phyloP scores from a whole-genome alignment of 2,888 invertebrate species.

The Petrolisthes cinctipes region DNA sequence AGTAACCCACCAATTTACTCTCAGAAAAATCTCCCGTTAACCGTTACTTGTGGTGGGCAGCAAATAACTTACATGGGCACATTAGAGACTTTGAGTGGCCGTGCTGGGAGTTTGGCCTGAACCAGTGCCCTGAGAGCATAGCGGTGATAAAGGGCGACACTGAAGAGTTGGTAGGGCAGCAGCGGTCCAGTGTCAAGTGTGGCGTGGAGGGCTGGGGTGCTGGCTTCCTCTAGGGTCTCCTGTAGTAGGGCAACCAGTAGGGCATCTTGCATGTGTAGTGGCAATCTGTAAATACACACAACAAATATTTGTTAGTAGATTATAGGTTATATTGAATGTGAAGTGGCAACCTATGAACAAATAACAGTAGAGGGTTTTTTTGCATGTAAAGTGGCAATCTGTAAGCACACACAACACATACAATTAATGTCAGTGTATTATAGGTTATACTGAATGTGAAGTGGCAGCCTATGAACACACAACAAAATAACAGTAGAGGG shows the following conservation, averaged over 20 bases:
- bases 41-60: too few relatives aligned
- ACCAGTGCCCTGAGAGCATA: conserved; percentile 60
- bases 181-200: conserved; percentile 61
- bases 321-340: not conserved
- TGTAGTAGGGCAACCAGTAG: conserved; percentile 56
- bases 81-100: conserved; percentile 60
- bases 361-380: too few relatives aligned
- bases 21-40: too few relatives aligned
- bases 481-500: too few relatives aligned
- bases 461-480: too few relatives aligned
- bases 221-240: conserved; percentile 49
- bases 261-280: conserved; percentile 61
- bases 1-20: too few relatives aligned
- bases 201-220: conserved; percentile 49
- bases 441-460: too few relatives aligned
- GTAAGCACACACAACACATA: too few relatives aligned
- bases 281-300: conserved; percentile 39
- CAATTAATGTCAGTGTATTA: too few relatives aligned
- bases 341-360: too few relatives aligned
- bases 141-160: conserved; percentile 59
- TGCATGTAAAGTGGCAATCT: too few relatives aligned
- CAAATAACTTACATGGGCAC: conserved; percentile 51
- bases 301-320: not conserved
- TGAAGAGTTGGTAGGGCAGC: conserved; percentile 55
- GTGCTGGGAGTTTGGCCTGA: conserved; percentile 54